These are phyloP conservation scores for Eupithecia abbreviata DNA, from an alignment of 2,888 invertebrate genomes.

Conservation along the genomic window DNA sequence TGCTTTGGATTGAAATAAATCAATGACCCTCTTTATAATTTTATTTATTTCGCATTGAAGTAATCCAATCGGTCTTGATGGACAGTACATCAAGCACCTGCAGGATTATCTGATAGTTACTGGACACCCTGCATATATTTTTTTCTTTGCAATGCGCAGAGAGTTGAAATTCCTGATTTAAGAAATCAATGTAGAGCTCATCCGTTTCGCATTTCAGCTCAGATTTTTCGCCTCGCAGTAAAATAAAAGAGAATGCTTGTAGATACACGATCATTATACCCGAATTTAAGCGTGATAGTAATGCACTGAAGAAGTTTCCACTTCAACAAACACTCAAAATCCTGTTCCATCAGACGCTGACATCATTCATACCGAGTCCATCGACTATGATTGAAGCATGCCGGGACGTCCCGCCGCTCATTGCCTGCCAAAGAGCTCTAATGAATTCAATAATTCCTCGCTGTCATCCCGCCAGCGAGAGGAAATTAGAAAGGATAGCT, in stretches of 20 bases:
- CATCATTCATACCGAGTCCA: not conserved
- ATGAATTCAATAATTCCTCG: not conserved
- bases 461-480: not conserved
- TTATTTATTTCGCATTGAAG: not conserved
- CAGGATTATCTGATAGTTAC: not conserved
- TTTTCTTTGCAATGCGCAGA: not conserved
- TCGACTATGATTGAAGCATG: not conserved
- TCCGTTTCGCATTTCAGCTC: not conserved
- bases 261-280: not conserved
- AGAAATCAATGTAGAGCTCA: not conserved
- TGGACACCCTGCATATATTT: not conserved
- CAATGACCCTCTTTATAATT: not conserved
- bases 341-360: not conserved
- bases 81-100: not conserved
- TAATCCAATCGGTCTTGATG: not conserved
- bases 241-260: not conserved
- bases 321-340: not conserved
- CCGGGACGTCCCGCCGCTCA: not conserved
- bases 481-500: not conserved
- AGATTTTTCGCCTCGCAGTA: not conserved
- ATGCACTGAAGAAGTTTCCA: not conserved
- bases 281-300: not conserved
- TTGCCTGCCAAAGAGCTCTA: not conserved
- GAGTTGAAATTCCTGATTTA: not conserved
- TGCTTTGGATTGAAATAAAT: not conserved